Evolutionary conservation across 2,797 vertebrate species (phyloP).

Genomic region (Coreius guichenoti): DNA sequence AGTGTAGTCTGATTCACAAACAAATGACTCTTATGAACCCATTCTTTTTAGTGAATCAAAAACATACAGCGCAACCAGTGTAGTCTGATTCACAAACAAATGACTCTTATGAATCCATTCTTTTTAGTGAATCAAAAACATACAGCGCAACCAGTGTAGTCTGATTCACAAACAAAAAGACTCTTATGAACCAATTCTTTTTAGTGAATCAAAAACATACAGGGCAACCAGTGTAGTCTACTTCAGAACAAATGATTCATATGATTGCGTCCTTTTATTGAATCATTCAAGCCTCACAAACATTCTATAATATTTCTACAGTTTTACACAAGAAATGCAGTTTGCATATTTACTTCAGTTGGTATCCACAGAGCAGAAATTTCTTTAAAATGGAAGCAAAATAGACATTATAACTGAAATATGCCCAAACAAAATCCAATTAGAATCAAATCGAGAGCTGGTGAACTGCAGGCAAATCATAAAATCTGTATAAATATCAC

Average conservation of each 20-base stretch:
- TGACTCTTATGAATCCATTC: too few species aligned
- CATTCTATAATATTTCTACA: background rate
- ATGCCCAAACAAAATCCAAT: background rate
- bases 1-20: too few species aligned
- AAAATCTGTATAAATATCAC: background rate
- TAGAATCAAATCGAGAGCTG: background rate
- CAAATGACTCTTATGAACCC: too few species aligned
- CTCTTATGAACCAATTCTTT: background rate
- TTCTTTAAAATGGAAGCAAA: background rate
- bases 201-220: background rate
- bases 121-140: background rate
- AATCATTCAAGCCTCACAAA: too few species aligned
- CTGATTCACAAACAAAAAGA: too few species aligned
- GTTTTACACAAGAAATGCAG: background rate
- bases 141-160: background rate
- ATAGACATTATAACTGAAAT: background rate
- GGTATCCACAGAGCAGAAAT: background rate
- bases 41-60: too few species aligned
- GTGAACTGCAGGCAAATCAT: background rate
- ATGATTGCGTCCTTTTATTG: too few species aligned
- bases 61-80: too few species aligned
- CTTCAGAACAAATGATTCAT: too few species aligned
- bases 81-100: too few species aligned
- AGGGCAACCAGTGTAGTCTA: too few species aligned
- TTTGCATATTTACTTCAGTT: background rate